phyloP scores from a whole-genome alignment of 2,797 vertebrate genomes.

The Notamacropus eugenii region DNA sequence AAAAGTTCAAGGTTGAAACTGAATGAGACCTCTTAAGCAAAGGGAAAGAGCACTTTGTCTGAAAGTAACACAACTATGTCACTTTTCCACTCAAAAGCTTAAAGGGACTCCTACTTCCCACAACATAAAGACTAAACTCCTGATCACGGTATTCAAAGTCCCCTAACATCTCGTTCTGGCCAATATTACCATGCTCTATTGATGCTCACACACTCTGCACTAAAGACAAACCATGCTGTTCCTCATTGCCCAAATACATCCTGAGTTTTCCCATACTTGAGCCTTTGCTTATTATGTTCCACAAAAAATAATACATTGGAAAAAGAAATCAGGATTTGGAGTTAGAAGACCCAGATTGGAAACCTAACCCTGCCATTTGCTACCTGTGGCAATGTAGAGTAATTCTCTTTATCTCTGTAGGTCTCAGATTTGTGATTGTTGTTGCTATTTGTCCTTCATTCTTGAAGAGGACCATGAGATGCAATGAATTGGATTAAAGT shows the following conservation, averaged over 20 bases:
- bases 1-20: neutral
- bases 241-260: neutral
- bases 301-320: neutral
- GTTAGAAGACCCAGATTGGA: neutral
- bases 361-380: neutral
- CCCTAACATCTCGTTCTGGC: neutral
- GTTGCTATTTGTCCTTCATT: no score
- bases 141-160: neutral
- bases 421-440: neutral
- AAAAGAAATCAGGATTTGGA: neutral
- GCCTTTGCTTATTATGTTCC: neutral
- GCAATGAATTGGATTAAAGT: no score
- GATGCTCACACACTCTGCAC: neutral
- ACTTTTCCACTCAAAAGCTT: neutral
- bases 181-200: neutral
- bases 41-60: neutral
- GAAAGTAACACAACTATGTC: neutral
- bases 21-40: neutral
- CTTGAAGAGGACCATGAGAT: no score
- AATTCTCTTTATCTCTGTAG: neutral
- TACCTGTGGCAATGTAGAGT: neutral
- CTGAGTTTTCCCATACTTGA: neutral
- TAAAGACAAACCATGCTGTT: neutral
- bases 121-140: neutral
- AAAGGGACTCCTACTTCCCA: neutral